A percentile compares a stretch with the other conserved stretches of the same genome.
Conservation (phyloP, 1,140 invertebrate species). For the Trichomalopsis sarcophagae region DNA sequence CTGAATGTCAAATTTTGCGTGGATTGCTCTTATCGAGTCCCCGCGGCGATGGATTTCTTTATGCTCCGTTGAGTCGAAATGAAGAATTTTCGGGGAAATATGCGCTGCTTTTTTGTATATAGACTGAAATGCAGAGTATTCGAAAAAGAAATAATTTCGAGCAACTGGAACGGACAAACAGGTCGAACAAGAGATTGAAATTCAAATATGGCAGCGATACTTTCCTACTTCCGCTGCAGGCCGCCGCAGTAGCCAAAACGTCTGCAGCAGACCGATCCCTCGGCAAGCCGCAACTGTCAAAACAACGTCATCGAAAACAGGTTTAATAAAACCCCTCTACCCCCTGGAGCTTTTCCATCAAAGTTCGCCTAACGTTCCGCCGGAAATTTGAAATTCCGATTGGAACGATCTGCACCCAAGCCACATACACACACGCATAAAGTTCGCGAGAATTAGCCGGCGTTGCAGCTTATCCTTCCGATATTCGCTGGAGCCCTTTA, state of each 20-base stretch:
- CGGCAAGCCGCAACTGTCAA: neutral
- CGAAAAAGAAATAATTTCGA: neutral
- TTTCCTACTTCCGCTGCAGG: neutral
- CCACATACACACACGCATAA: neutral
- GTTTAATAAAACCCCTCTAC: neutral
- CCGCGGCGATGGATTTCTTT: slow-evolving; percentile 5
- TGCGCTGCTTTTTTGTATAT: neutral
- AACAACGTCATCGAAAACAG: neutral
- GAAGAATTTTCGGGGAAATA: neutral
- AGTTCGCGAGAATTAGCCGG: slow-evolving; percentile 10
- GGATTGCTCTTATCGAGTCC: neutral
- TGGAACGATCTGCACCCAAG: neutral
- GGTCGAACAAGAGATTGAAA: neutral
- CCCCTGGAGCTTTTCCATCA: slow-evolving; percentile 6
- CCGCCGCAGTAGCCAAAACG: neutral
- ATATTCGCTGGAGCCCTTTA: slow-evolving; percentile 17
- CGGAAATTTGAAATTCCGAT: slow-evolving; percentile 20
- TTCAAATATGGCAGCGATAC: neutral
- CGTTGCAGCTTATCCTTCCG: slow-evolving; percentile 10
- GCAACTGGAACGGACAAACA: neutral
- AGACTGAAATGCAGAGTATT: no score
- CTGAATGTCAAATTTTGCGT: slow-evolving; percentile 14
- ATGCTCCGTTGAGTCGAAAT: neutral
- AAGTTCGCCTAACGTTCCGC: neutral
- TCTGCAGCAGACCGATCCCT: neutral